Base-by-base conservation (phyloP, 2,113 vertebrate genomes). In the Cynocephalus volans region DNA sequence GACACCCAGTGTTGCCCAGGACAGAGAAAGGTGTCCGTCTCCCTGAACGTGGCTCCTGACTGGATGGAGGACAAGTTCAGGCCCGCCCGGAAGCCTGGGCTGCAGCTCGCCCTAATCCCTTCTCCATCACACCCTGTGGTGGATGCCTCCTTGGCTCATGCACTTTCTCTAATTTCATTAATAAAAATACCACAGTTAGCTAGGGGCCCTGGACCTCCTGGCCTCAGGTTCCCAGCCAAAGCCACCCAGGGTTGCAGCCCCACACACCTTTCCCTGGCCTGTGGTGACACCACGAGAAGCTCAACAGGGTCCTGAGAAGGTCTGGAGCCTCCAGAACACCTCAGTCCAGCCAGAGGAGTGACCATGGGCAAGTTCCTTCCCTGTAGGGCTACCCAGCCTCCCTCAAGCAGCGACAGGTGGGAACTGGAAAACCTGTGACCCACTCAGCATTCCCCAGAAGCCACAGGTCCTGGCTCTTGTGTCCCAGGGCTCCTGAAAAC, bases 151-250 rank as follows among this genome's bases (percentile, higher is more conserved):
- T 21, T 0, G 2, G 18, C 67, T 85, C 64, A 6, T 6, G 15
- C 7, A 8, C 82, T 65, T 77, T 50, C 41, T 83, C 69, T 88
- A 31, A 73, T 94, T 90, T 95, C 72, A 64, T 94, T 76, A 90
- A 56, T 84, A 90, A 89, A 79, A 62, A 56, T 87, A 75, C n/a
- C 28, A 45, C 33, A 54, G 24, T 33, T 10, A 31, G 31, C 54
- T 8, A 6, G 10, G 36, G 70, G 65, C 58, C 60, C 73, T 69
- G 48, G 33, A n/a, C 72, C 76, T 81, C 5, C 0, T 6, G 11
- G n/a, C 60, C 76, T 31, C 11, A 90, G n/a, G 41, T 24, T 62
- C 23, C 48, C 1, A 36, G 2, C 45, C 11, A 1, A 93, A 50
- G n/a, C 67, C 33, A 15, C 69, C 56, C 52, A 64, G 26, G 31